phyloP scores from a whole-genome alignment of 2,113 vertebrate species.

The Vidua chalybeata region DNA sequence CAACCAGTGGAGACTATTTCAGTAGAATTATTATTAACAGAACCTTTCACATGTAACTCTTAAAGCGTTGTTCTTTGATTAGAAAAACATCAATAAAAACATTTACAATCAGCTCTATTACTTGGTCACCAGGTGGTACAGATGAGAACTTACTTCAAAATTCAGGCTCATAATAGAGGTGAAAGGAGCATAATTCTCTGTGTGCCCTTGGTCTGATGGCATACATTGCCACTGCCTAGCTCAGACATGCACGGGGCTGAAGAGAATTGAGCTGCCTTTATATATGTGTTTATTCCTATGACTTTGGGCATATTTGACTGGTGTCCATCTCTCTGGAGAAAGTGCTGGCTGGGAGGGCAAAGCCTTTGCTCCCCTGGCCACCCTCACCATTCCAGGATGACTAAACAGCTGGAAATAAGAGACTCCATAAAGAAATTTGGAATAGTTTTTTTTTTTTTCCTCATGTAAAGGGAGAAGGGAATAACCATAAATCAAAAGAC shows the following conservation, averaged over 20 bases:
- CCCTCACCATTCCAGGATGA: background rate
- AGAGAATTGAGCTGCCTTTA: background rate
- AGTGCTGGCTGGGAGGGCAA: background rate
- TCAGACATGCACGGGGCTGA: background rate
- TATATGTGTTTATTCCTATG: background rate
- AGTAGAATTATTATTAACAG: background rate
- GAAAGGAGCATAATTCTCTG: background rate
- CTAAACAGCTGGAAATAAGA: background rate
- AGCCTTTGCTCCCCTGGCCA: background rate
- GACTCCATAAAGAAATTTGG: background rate
- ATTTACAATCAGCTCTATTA: background rate
- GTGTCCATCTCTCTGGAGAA: background rate
- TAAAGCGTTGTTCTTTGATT: background rate
- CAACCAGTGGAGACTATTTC: background rate
- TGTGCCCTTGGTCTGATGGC: background rate
- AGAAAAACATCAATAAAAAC: background rate
- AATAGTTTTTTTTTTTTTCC: background rate
- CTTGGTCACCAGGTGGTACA: background rate
- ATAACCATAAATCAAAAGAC: background rate
- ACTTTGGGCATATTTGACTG: background rate
- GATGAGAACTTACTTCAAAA: background rate
- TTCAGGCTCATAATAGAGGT: background rate
- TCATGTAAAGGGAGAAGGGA: background rate
- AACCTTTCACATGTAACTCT: background rate
- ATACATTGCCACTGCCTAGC: background rate